Evolutionary conservation across 2,888 invertebrate species (phyloP), one percentile per base, ranked within the genome.

Genomic region (Plemyria rubiginata): DNA sequence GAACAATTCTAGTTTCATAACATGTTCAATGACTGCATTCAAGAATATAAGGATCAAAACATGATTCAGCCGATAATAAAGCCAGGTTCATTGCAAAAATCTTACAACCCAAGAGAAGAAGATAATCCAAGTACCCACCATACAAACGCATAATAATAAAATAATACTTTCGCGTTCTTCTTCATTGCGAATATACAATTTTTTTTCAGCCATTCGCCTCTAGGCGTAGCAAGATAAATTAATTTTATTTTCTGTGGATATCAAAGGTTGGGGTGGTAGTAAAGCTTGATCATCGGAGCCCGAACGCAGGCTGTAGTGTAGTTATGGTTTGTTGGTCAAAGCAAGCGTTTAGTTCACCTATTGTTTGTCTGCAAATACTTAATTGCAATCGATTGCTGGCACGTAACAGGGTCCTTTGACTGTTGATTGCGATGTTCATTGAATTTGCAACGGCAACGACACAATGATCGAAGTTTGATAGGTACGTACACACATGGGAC

Each of bases 251-350:
- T 40, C 52, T 59, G 40, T 53, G 51, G 45, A 32, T 32, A 45
- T 29, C 29, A 36, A 54, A 36, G 32, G 36, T 45, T 16, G 15
- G 45, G 16, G 45, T 46, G 46, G 59, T 43, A 38, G 54, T 45
- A 54, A 46, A 62, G 57, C 38, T 50, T 62, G 45, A 62, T 57
- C 53, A 57, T 56, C 52, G 29, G 43, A 38, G 40, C 29, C 36
- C 46, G 9, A 48, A 46, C 41, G 51, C 4, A 41, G 38, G 49
- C 29, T 50, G 16, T 41, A 48, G 15, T 4, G 43, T 52, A 49
- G 36, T 22, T 54, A 41, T 50, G 29, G 43, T 49, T 57, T 49
- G 43, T 15, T 48, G 48, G 64, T 48, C 52, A 54, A 49, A 56
- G 45, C 56, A 15, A 56, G 16, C 56, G 53, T 53, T 56, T 29